These are phyloP conservation scores for Globodera ellingtonae DNA, from an alignment of 1,140 invertebrate genomes.

Conservation along the genomic window DNA sequence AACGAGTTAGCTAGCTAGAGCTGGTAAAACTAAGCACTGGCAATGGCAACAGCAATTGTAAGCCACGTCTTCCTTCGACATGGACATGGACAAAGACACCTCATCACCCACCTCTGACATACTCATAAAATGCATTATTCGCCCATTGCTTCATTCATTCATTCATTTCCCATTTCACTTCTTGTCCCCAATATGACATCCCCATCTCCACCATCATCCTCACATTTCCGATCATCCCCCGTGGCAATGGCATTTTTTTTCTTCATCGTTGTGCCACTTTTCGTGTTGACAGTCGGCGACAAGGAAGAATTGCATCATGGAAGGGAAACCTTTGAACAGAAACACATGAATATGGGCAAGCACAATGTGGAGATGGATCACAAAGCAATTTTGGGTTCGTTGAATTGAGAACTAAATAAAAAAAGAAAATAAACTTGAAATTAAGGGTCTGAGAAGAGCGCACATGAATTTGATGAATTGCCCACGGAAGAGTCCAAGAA, in stretches of 20 bases:
- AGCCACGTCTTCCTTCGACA: neutral
- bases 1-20: too few relatives aligned
- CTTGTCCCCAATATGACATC: too few relatives aligned
- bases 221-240: too few relatives aligned
- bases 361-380: constrained; percentile 48
- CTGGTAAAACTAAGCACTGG: too few relatives aligned
- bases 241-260: neutral
- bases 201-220: too few relatives aligned
- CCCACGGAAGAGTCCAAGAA: constrained; percentile 82
- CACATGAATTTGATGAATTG: constrained; percentile 87
- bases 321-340: constrained; percentile 21
- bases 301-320: constrained; percentile 24
- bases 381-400: constrained; percentile 47
- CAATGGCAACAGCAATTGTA: neutral
- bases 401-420: neutral
- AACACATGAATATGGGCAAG: constrained; percentile 16
- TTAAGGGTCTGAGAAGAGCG: constrained; percentile 81
- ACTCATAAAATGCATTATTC: neutral
- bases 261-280: constrained; percentile 2
- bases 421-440: neutral
- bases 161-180: neutral
- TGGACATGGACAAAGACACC: neutral
- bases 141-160: neutral
- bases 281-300: constrained; percentile 4
- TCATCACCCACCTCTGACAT: neutral